These are phyloP conservation scores for Tretioscincus oriximinensis DNA, from an alignment of 2,113 vertebrate genomes.

Conservation along the genomic window DNA sequence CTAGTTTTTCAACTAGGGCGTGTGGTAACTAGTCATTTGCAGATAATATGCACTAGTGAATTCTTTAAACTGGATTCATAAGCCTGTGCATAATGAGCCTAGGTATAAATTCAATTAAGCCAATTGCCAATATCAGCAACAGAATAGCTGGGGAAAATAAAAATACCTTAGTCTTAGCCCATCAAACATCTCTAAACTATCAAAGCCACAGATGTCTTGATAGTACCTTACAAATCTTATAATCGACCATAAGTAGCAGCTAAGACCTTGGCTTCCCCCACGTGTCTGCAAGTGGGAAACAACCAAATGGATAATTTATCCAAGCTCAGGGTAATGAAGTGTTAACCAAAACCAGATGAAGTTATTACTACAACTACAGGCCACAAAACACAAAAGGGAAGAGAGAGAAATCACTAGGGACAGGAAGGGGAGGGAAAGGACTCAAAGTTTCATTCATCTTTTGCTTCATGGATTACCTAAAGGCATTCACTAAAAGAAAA, in stretches of 20 bases:
- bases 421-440: conserved; percentile 33
- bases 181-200: conserved; percentile 71
- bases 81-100: conserved; percentile 28
- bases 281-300: conserved; percentile 69
- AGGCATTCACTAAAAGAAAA: conserved; percentile 63
- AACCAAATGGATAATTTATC: conserved; percentile 77
- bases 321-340: conserved; percentile 80
- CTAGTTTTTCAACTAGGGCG: too few species aligned
- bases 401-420: neutral
- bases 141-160: neutral
- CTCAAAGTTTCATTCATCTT: conserved; percentile 65
- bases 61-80: too few species aligned
- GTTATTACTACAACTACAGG: conserved; percentile 78
- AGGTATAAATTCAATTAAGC: conserved; percentile 66
- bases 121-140: conserved; percentile 49
- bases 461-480: conserved; percentile 62
- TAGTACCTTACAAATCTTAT: conserved; percentile 76
- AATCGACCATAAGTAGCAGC: conserved; percentile 74
- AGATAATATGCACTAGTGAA: too few species aligned
- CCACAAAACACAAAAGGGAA: conserved; percentile 65
- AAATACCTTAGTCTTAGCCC: conserved; percentile 36
- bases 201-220: conserved; percentile 74
- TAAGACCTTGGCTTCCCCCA: conserved; percentile 67
- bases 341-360: conserved; percentile 83
- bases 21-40: too few species aligned